phyloP scores from a whole-genome alignment of 2,888 invertebrate species.

The Polyommatus iphigenia region DNA sequence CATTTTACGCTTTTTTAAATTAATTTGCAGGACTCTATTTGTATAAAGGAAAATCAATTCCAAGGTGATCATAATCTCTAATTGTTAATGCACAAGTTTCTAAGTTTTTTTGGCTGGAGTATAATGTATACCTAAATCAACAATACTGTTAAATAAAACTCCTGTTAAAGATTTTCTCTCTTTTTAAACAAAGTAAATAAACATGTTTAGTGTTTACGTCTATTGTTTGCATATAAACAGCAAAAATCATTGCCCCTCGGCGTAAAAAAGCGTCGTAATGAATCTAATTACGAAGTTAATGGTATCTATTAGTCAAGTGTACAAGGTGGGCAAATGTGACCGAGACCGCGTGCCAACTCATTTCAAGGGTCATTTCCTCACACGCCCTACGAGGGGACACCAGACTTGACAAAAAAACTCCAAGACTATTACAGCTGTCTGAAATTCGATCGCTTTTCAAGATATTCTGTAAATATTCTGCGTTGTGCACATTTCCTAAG shows the following conservation, averaged over 20 bases:
- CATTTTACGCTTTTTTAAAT: too few relatives aligned
- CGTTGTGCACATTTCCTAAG: too few relatives aligned
- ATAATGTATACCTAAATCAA: too few relatives aligned
- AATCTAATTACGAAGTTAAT: slow-evolving; percentile 50
- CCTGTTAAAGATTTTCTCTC: neutral
- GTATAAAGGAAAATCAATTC: too few relatives aligned
- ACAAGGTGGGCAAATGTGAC: slow-evolving; percentile 71
- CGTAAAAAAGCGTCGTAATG: slow-evolving; percentile 15
- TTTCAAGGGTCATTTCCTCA: slow-evolving; percentile 76
- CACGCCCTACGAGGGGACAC: slow-evolving; percentile 56
- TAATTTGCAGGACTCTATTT: too few relatives aligned
- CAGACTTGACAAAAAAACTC: slow-evolving; percentile 56
- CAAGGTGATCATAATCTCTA: too few relatives aligned
- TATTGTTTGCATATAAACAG: neutral
- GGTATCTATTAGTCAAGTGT: slow-evolving; percentile 68
- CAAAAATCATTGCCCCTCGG: neutral
- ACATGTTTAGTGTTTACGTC: neutral
- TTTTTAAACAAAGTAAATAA: neutral
- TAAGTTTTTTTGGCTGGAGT: too few relatives aligned
- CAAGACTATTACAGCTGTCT: slow-evolving; percentile 54
- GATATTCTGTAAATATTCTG: neutral
- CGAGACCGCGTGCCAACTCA: slow-evolving; percentile 61
- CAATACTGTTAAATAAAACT: too few relatives aligned
- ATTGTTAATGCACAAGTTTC: too few relatives aligned
- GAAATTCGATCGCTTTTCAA: slow-evolving; percentile 45